Base-by-base conservation (phyloP, 2,113 vertebrate species). In the Petroica traversi region DNA sequence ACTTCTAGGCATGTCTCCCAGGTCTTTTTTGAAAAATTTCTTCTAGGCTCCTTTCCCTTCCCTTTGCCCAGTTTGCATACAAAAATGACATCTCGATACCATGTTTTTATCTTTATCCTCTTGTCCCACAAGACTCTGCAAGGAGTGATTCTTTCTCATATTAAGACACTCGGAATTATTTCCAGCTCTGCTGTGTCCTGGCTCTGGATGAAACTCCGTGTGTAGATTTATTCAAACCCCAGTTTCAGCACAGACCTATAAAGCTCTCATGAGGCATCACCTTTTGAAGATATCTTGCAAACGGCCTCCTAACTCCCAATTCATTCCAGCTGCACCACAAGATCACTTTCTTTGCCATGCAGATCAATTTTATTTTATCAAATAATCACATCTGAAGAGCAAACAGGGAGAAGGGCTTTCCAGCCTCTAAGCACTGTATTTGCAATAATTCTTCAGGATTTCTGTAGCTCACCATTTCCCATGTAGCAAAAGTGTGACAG, bases 301-400 rank as follows among this genome's bases (percentile, higher is more conserved):
- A 52, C 81, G 67, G 75, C 59, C 59, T 90, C 75, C 85, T 85
- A 72, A 84, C 78, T 95, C 51, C 68, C 88, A 93, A 67, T 94
- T 95, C 33, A 68, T 93, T 96, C 94, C 94, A 95, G 94, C 88
- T 96, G 92, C 79, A 77, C 36, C 77, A 79, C 75, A 72, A 67
- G 85, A 90, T 95, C 85, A 55, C 40, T 94, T 94, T 95, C 93
- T 83, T 93, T 81, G 75, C 95, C 48, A 25, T 71, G 46, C 57
- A 93, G 90, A 97, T 96, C 92, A 93, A 78, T 95, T 95, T 92
- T 68, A 64, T 94, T 96, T 68, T 94, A 86, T 85, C 85, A 88
- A 92, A 93, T 88, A 88, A 93, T 93, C 85, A 71, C 88, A 93
- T 95, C 85, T 88, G 93, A 96, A 79, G 88, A 78, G 72, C 48